Evolutionary conservation across 2,888 invertebrate genomes (phyloP), one percentile per base, ranked within the genome.

Genomic region (Anarsia innoxiella): DNA sequence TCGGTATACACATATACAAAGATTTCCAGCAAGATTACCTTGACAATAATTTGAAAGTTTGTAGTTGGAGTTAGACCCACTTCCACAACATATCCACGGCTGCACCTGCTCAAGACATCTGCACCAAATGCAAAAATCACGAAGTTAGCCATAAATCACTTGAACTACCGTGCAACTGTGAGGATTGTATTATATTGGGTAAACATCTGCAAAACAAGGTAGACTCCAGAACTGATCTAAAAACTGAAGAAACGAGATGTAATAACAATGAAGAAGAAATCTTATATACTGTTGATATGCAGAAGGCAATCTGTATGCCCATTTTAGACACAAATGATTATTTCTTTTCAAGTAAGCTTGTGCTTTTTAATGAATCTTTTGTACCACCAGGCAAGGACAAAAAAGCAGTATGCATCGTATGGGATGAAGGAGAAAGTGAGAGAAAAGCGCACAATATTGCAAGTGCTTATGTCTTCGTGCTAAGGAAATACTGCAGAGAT

Each of bases 261-360:
- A n/a, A n/a, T n/a, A n/a, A n/a, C n/a, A n/a, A n/a, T n/a, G n/a
- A n/a, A n/a, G n/a, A n/a, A n/a, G n/a, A n/a, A n/a, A n/a, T n/a
- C n/a, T n/a, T n/a, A n/a, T n/a, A n/a, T 31, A 41, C 41, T 11
- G 44, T 36, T n/a, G 41, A 44, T 23, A 41, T 41, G 44, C 44
- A 44, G 33, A 41, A 44, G 37, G 41, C 36, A 10, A 44, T 44
- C 19, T 34, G 30, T 11, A 41, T 42, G 41, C 38, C 42, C 14
- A 12, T 29, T n/a, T 28, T 42, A 30, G 36, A 30, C 16, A 36
- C 37, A 16, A 42, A 38, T 23, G 29, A 45, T 19, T 40, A 31
- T 32, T 36, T 27, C 32, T 45, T 45, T 30, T 45, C 40, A 16
- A 26, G 39, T 16, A 39, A 44, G 26, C 34, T 44, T 10, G 39